Base-by-base conservation (phyloP, 2,888 invertebrate species). In the Mythimna lalbum region DNA sequence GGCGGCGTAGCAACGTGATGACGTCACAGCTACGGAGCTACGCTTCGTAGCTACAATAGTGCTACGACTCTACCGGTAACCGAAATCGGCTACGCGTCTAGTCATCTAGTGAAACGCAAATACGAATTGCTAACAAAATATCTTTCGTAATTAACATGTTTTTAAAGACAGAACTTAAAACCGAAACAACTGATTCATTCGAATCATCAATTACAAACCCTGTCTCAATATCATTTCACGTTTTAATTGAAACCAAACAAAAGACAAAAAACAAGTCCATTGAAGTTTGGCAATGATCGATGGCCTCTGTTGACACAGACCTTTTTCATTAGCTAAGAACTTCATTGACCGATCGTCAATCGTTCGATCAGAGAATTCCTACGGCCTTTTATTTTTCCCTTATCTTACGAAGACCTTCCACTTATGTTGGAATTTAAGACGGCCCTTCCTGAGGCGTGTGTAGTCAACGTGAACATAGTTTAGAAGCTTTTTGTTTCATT, bases 181-280 rank as follows among this genome's bases (percentile, higher is more conserved):
- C 33, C 33, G 33, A 2, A 17, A 31, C n/a, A 47, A 23, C 31
- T 1, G 23, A 60, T 50, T 62, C 17, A n/a, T 27, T 39, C 27
- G 62, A 75, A 63, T 59, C 60, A 77, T 77, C 59, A 70, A 73
- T 69, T 67, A 59, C 69, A 59, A 67, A 59, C 31, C 27, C 53
- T 36, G 47, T 39, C 23, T 27, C 39, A 53, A 59, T 55, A 65
- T 52, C 27, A 55, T 49, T 33, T 43, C 39, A 49, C 21, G 52
- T 21, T 27, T 69, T 77, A 69, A 81, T 81, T 81, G 73, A 81
- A 73, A 81, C 73, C 59, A 68, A 78, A 63, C 53, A 50, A n/a
- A 21, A n/a, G n/a, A 52, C 52, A 7, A 63, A 61, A 79, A 62
- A 59, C 59, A 62, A 65, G 63, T 68, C 67, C 31, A 55, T 39